Base-by-base conservation (phyloP, 2,113 vertebrate genomes). In the Numida meleagris region DNA sequence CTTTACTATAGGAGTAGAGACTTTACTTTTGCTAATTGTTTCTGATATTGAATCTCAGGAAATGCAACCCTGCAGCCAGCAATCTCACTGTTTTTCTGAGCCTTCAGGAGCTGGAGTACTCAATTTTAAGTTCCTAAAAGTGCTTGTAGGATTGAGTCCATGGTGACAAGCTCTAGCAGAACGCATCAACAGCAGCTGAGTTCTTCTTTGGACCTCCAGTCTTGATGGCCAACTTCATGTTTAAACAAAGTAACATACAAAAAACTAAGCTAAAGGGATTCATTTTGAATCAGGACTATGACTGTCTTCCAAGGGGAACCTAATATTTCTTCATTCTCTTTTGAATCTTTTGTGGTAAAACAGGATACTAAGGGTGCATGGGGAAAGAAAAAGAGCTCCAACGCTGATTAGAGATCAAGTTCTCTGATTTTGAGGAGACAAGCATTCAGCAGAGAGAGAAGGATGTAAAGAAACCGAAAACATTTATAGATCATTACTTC, bases 381-480 rank as follows among this genome's bases (percentile, higher is more conserved):
- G 16, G 8, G 46, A 6, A 89, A 82, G 12, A 21, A 43, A 79
- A 43, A 68, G 58, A 61, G 2, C 17, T 25, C 27, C 36, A 23
- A 20, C 40, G 43, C 27, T 65, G 34, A 10, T 29, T 38, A 66
- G 20, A 67, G 20, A 57, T 48, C 14, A 73, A 19, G 50, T 66
- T 91, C 21, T 21, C 19, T 20, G 31, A 36, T 94, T 92, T 76
- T 92, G 71, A 62, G 53, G 36, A 87, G 21, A 61, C 2, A 14
- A 85, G 33, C 42, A 53, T 14, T 57, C 34, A 62, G 24, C 23
- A 25, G 14, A 29, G 27, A 77, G 27, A 79, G 31, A 71, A 68
- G 16, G 55, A 72, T n/a, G 12, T 17, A 92, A 76, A 90, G 74
- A 92, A 94, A 84, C 33, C 50, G 45, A 66, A 77, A 83, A 71